Evolutionary conservation across 2,888 invertebrate species (phyloP).

Genomic region (Drosophila niveifrons): DNA sequence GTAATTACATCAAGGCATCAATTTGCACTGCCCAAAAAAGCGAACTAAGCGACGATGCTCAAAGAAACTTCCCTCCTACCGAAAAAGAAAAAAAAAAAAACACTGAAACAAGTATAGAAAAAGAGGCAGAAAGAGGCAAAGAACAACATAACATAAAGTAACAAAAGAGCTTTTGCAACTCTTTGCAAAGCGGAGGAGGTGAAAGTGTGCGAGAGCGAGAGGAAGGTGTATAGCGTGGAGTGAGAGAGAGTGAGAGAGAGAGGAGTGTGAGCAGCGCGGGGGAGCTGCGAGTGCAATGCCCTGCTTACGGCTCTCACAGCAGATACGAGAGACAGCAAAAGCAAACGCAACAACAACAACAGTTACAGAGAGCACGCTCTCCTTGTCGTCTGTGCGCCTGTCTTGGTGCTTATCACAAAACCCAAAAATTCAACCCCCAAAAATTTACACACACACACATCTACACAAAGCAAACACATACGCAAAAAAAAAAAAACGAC

Average conservation of each 20-base stretch:
- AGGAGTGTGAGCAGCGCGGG: constrained; percentile 18
- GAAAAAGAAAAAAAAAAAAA: neutral
- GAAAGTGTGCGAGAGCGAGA: neutral
- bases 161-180: constrained; percentile 48
- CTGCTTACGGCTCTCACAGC: constrained; percentile 69
- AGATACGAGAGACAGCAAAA: constrained; percentile 18
- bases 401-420: constrained; percentile 71
- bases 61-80: neutral
- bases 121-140: constrained; percentile 9
- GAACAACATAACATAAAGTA: constrained; percentile 14
- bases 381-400: constrained; percentile 71
- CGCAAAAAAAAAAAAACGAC: constrained; percentile 22
- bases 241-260: constrained; percentile 17
- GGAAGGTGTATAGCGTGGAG: constrained; percentile 19
- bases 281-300: constrained; percentile 75
- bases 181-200: constrained; percentile 5
- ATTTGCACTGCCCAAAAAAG: constrained; percentile 19
- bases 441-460: constrained; percentile 44
- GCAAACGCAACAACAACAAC: neutral
- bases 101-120: neutral
- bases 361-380: constrained; percentile 36
- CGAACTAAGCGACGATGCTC: neutral
- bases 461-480: neutral
- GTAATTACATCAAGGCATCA: constrained; percentile 67
- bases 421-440: constrained; percentile 77